These are phyloP conservation scores for Drosophila persimilis DNA, from an alignment of 1,140 invertebrate species.

Conservation along the genomic window DNA sequence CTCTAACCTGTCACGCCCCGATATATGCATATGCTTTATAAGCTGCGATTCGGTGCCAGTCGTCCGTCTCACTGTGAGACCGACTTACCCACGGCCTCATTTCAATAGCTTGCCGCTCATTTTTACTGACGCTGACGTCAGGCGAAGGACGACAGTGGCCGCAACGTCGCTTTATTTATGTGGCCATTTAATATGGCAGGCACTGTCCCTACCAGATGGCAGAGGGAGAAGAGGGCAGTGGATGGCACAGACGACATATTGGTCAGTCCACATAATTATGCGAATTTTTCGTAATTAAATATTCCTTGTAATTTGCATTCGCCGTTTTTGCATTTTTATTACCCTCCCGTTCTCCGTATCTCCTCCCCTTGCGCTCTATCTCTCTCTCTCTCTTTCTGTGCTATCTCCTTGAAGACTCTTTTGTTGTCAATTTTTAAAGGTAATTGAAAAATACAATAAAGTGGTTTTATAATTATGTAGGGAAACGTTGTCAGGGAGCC, in stretches of 20 bases:
- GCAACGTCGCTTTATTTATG: conserved; percentile 68
- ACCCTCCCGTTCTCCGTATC: conserved; percentile 23
- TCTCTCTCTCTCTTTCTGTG: background rate
- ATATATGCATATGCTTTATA: conserved; percentile 18
- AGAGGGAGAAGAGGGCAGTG: background rate
- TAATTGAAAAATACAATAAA: conserved; percentile 81
- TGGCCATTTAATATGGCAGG: conserved; percentile 47
- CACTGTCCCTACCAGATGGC: no score
- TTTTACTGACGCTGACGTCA: conserved; percentile 59
- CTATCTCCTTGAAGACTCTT: conserved; percentile 42
- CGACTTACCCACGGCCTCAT: conserved; percentile 24
- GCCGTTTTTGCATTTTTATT: conserved; percentile 60
- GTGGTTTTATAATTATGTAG: conserved; percentile 71
- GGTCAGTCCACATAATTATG: conserved; percentile 74
- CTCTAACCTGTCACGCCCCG: background rate
- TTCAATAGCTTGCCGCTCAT: conserved; percentile 48
- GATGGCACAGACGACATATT: conserved; percentile 15
- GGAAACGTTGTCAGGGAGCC: conserved; percentile 8
- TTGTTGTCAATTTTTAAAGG: conserved; percentile 80
- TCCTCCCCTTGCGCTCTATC: conserved; percentile 3
- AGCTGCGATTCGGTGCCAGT: conserved; percentile 16
- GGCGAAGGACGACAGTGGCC: conserved; percentile 23
- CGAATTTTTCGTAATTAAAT: conserved; percentile 80
- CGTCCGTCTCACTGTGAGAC: background rate
- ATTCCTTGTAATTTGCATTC: conserved; percentile 80